Evolutionary conservation across 2,888 invertebrate genomes (phyloP).

Genomic region (Ichneumon xanthorius): DNA sequence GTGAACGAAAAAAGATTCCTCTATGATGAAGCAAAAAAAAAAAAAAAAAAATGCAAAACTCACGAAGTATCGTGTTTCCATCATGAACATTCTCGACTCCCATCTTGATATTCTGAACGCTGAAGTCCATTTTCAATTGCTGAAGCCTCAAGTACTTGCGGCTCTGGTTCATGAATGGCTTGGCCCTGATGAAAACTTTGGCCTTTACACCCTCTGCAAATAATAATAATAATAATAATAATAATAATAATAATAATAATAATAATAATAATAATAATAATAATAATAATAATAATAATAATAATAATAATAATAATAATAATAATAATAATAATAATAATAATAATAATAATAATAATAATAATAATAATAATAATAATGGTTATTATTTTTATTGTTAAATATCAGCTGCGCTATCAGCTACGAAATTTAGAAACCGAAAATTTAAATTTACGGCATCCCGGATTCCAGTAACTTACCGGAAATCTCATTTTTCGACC

Average conservation of each 20-base stretch:
- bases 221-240: slow-evolving; percentile 8
- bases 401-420: no score
- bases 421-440: not conserved
- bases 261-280: not conserved
- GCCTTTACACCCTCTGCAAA: slow-evolving; percentile 92
- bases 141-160: slow-evolving; percentile 90
- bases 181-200: slow-evolving; percentile 93
- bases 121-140: slow-evolving; percentile 94
- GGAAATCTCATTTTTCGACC: no score
- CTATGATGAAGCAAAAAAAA: not conserved
- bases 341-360: slow-evolving; percentile 11
- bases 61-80: slow-evolving; percentile 92
- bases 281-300: slow-evolving; percentile 13
- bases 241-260: not conserved
- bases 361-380: no score
- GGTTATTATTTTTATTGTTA: not conserved
- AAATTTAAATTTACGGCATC: not conserved
- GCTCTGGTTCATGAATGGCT: slow-evolving; percentile 88
- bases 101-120: slow-evolving; percentile 93
- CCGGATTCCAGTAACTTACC: not conserved
- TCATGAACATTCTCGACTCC: slow-evolving; percentile 94
- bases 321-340: slow-evolving; percentile 27
- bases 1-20: not conserved
- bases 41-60: slow-evolving; percentile 78
- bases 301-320: slow-evolving; percentile 23